phyloP scores from a whole-genome alignment of 2,797 vertebrate genomes.

The Gambelia wislizenii region DNA sequence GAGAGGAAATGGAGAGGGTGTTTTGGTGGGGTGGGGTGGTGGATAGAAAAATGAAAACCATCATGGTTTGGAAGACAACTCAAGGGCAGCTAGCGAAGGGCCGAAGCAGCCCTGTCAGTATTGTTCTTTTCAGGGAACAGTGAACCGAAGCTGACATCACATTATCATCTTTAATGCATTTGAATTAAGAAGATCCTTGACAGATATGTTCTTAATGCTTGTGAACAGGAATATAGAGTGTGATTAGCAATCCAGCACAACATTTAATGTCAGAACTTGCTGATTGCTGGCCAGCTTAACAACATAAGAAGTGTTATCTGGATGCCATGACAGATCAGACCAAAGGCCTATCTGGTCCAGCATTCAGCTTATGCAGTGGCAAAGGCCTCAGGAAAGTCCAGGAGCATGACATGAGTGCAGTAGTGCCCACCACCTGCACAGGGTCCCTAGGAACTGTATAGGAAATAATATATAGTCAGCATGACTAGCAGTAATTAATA shows the following conservation, averaged over 20 bases:
- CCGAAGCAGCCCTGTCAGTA: constrained; percentile 59
- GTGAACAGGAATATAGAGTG: constrained; percentile 22
- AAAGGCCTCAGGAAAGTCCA: background rate
- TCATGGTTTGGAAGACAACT: constrained; percentile 54
- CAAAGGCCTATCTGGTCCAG: background rate
- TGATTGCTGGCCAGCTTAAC: background rate
- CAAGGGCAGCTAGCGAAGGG: constrained; percentile 66
- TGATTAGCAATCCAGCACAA: background rate
- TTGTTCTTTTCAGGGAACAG: constrained; percentile 40
- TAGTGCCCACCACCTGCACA: background rate
- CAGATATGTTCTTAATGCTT: background rate
- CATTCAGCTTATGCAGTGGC: background rate
- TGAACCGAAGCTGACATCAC: background rate
- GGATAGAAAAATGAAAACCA: background rate
- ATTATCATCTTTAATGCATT: constrained; percentile 40
- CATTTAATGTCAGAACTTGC: background rate
- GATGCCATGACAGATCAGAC: background rate
- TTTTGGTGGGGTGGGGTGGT: background rate
- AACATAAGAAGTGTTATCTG: background rate
- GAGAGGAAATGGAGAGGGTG: constrained; percentile 23
- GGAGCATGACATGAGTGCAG: background rate
- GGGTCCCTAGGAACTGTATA: background rate
- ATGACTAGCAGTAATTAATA: background rate
- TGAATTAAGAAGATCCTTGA: constrained; percentile 10
- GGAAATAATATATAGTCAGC: background rate